Conservation (phyloP, 1,140 invertebrate species). For the Trichogramma pretiosum region DNA sequence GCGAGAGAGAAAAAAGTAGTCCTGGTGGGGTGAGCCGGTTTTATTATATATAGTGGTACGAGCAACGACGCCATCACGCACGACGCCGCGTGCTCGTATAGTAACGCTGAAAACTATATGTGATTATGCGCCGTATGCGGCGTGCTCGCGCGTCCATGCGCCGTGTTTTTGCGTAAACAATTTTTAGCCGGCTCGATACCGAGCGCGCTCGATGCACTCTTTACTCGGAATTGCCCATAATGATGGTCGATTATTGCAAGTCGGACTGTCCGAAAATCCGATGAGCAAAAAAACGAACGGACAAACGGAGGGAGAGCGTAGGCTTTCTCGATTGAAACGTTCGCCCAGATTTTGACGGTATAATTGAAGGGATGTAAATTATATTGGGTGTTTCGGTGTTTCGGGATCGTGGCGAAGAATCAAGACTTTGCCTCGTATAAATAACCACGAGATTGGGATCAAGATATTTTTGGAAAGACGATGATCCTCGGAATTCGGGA, state of each 20-base stretch:
- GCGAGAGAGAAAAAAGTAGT: neutral
- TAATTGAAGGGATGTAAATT: conserved; percentile 16
- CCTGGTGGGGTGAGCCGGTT: conserved; percentile 43
- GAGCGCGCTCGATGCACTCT: too few relatives aligned
- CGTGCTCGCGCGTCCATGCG: too few relatives aligned
- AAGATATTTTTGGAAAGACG: too few relatives aligned
- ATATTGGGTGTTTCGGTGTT: too few relatives aligned
- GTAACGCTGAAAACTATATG: too few relatives aligned
- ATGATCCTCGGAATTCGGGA: too few relatives aligned
- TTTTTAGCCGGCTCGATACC: neutral
- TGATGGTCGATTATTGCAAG: conserved; percentile 10
- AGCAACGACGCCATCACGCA: conserved; percentile 40
- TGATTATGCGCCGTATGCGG: too few relatives aligned
- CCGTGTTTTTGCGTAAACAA: too few relatives aligned
- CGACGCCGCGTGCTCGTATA: neutral
- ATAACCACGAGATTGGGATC: conserved; percentile 2
- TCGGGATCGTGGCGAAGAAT: neutral
- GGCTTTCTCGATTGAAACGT: conserved; percentile 11
- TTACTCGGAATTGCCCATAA: neutral
- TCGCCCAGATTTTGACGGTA: conserved; percentile 3
- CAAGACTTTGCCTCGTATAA: neutral
- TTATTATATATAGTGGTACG: too few relatives aligned
- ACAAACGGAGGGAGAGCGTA: too few relatives aligned
- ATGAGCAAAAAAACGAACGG: too few relatives aligned
- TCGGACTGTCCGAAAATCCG: too few relatives aligned